A percentile compares a stretch with the other conserved stretches of the same genome.
These are phyloP conservation scores for Aporophyla lueneburgensis DNA, from an alignment of 2,888 invertebrate species.

Conservation along the genomic window DNA sequence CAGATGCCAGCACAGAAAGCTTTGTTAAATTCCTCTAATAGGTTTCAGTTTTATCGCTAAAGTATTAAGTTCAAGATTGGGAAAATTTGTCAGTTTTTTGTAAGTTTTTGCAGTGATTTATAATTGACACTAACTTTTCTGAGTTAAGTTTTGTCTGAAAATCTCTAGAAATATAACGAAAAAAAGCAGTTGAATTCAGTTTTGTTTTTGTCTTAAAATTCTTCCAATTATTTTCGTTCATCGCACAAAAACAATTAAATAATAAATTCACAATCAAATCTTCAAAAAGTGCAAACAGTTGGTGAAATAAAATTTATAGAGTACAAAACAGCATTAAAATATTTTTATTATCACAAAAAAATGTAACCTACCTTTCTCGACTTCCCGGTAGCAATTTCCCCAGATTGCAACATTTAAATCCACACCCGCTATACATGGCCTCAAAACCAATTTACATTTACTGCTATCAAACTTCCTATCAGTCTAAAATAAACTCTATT, in stretches of 20 bases:
- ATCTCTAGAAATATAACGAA: not conserved
- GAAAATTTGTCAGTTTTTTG: constrained; percentile 4
- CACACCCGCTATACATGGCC: constrained; percentile 66
- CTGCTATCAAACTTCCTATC: constrained; percentile 30
- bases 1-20: no score
- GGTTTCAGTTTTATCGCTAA: no score
- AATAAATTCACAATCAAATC: not conserved
- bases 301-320: constrained; percentile 33
- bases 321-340: constrained; percentile 46
- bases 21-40: no score
- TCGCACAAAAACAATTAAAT: not conserved
- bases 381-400: constrained; percentile 79
- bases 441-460: constrained; percentile 54
- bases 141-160: no score
- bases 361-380: constrained; percentile 54
- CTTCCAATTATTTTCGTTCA: not conserved
- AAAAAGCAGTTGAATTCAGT: not conserved
- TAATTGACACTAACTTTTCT: not conserved
- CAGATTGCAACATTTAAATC: constrained; percentile 73
- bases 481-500: constrained; percentile 51
- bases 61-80: no score
- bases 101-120: not conserved
- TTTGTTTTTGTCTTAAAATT: not conserved
- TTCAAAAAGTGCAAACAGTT: not conserved
- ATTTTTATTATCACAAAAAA: constrained; percentile 59